phyloP scores from a whole-genome alignment of 2,888 invertebrate species.

The Limenitis arthemis region DNA sequence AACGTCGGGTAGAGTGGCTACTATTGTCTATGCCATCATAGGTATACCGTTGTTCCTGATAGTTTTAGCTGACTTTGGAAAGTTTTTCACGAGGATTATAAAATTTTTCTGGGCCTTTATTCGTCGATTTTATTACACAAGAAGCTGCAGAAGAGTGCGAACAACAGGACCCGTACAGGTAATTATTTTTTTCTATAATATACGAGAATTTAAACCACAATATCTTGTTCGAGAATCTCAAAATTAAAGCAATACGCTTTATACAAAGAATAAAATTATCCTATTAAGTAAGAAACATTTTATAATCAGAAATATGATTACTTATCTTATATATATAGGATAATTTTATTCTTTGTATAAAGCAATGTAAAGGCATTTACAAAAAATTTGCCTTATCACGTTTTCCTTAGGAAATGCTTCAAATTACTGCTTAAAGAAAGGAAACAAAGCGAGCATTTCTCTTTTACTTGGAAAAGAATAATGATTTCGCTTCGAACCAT shows the following conservation, averaged over 20 bases:
- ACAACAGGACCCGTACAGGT: constrained; percentile 84
- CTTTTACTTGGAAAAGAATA: constrained; percentile 38
- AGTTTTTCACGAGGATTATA: constrained; percentile 90
- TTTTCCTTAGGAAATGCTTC: constrained; percentile 33
- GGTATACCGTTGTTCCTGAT: constrained; percentile 97
- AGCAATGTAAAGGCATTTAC: neutral
- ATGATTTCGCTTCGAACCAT: constrained; percentile 38
- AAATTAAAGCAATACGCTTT: too few relatives aligned
- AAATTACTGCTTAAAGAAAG: constrained; percentile 31
- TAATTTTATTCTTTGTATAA: neutral
- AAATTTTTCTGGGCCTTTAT: constrained; percentile 94
- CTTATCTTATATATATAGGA: neutral
- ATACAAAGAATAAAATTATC: too few relatives aligned
- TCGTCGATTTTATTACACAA: constrained; percentile 86
- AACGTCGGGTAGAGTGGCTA: constrained; percentile 85
- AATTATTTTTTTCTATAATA: constrained; percentile 13
- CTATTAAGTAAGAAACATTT: neutral
- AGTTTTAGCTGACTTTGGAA: constrained; percentile 94
- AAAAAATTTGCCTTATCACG: neutral
- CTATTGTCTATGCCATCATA: constrained; percentile 94
- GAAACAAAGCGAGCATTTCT: constrained; percentile 37
- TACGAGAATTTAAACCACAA: too few relatives aligned
- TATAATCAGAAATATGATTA: neutral
- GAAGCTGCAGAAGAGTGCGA: constrained; percentile 84
- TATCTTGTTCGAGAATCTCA: too few relatives aligned